These are phyloP conservation scores for Hydrophis major DNA, from an alignment of 2,797 vertebrate genomes.

Conservation along the genomic window DNA sequence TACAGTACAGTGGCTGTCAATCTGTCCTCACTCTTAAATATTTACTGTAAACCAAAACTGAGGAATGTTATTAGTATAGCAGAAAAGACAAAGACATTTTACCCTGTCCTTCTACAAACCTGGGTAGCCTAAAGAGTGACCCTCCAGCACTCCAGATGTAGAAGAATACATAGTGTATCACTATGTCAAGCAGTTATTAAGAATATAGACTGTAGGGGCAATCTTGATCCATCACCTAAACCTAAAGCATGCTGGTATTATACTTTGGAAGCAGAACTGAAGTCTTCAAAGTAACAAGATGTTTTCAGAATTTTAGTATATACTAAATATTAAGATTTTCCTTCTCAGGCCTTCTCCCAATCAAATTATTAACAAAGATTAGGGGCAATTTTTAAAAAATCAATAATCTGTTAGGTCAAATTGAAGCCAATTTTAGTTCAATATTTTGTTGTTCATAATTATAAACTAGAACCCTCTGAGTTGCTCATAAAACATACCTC, in stretches of 20 bases:
- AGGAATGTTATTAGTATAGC: slow-evolving; percentile 69
- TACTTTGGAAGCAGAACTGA: neutral
- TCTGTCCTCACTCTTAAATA: slow-evolving; percentile 73
- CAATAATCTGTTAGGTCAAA: neutral
- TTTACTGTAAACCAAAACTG: slow-evolving; percentile 72
- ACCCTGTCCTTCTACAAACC: slow-evolving; percentile 59
- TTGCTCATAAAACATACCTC: neutral
- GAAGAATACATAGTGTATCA: slow-evolving; percentile 43
- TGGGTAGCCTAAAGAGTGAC: slow-evolving; percentile 61
- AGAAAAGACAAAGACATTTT: slow-evolving; percentile 59
- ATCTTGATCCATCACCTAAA: slow-evolving; percentile 30
- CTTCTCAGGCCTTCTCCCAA: neutral
- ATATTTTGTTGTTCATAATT: neutral
- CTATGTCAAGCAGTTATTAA: slow-evolving; percentile 45
- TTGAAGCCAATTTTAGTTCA: neutral
- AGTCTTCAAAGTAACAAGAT: neutral
- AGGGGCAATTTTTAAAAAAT: neutral
- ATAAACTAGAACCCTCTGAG: neutral
- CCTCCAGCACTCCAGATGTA: slow-evolving; percentile 77
- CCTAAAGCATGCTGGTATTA: neutral
- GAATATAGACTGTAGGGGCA: slow-evolving; percentile 40
- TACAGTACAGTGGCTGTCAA: slow-evolving; percentile 76
- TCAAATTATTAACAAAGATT: neutral
- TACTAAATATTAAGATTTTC: neutral
- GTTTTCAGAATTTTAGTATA: neutral